Evolutionary conservation across 2,888 invertebrate species (phyloP), one percentile per base, ranked within the genome.

Genomic region (Sinhomidia bicolor): DNA sequence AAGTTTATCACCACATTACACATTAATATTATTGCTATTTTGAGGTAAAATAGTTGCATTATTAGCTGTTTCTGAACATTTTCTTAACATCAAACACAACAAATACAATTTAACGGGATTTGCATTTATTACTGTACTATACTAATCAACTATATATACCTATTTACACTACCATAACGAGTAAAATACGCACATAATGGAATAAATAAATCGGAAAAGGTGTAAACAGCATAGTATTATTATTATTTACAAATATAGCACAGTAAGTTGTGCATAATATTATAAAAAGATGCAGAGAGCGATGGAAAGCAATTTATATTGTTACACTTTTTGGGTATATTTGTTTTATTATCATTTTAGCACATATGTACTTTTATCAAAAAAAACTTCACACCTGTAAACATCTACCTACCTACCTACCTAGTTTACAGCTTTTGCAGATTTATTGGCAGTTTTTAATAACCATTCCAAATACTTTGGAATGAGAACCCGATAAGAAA

Each of bases 141-240:
- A 62, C 12, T 62, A 23, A 26, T 4, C 2, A 20, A n/a, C 7
- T 57, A 20, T n/a, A n/a, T n/a, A n/a, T n/a, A n/a, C n/a, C 5
- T 7, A 60, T 60, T 20, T 60, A 60, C 10, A 51, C 4, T 51
- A 51, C 3, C 4, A 51, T 17, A 51, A 6, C 51, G 17, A 51
- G 17, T 51, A 17, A 47, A 2, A n/a, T n/a, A n/a, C n/a, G n/a
- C n/a, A n/a, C n/a, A n/a, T 60, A 23, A 36, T 68, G 68, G 68
- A 68, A 68, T 68, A 29, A 68, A 68, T 68, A 68, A 68, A 36
- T 9, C 36, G 68, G 36, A 68, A 68, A 68, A 68, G 65, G 36
- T 68, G 51, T 17, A 14, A 51, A 17, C 51, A n/a, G 17, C 1
- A 51, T 4, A 51, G 17, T 51, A 47, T 47, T 9, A n/a, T n/a